Conservation (phyloP, 1,140 invertebrate species). For the Matsumurasca onukii region DNA sequence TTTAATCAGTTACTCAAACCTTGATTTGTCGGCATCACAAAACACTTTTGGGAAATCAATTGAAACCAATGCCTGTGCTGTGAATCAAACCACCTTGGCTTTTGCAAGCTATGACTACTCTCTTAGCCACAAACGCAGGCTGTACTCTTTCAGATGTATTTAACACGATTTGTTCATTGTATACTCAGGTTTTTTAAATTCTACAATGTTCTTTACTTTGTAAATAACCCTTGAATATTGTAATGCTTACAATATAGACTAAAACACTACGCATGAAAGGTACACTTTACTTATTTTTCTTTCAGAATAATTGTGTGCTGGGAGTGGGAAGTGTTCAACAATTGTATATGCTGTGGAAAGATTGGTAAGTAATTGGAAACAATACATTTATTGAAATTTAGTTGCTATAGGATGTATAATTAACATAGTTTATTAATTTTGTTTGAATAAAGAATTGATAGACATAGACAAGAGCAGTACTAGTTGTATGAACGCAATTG, state of each 20-base stretch:
- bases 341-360: constrained; percentile 89
- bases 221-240: background rate
- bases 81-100: no score
- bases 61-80: no score
- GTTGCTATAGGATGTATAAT: no score
- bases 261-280: background rate
- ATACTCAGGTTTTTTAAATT: background rate
- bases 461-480: background rate
- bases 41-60: no score
- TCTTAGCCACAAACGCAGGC: no score
- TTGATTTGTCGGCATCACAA: no score
- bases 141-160: no score
- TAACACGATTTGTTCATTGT: background rate
- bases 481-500: no score
- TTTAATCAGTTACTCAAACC: no score
- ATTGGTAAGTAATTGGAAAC: constrained; percentile 54
- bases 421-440: background rate
- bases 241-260: background rate
- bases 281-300: constrained; percentile 1
- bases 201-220: background rate
- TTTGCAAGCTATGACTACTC: no score
- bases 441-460: background rate
- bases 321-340: constrained; percentile 94
- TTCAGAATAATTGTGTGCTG: constrained; percentile 68
- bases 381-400: no score